Base-by-base conservation (phyloP, 1,140 invertebrate genomes). In the Anthonomus grandis region DNA sequence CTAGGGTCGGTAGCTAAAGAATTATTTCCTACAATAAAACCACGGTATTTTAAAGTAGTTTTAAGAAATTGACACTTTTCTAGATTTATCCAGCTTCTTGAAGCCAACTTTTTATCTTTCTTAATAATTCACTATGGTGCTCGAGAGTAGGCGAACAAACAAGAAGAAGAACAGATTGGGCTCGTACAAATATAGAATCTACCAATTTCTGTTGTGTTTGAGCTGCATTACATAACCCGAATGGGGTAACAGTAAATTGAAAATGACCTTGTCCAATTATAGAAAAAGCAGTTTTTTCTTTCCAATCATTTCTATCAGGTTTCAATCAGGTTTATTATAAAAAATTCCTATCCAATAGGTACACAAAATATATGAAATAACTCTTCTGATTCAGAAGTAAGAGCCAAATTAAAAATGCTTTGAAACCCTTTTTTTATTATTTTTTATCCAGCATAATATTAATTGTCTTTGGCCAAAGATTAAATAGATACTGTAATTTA, bases 181-280 rank as follows among this genome's bases (percentile, higher is more conserved):
- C 19, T 64, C 68, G 8, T 67, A 60, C 66, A 21, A 72, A 69
- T 6, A 76, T 9, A 1, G 37, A 5, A 47, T 78, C 71, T 23
- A 77, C 63, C 0, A 77, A 57, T 5, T 72, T 63, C 27, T 76
- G 69, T 42, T 76, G 72, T 0, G 71, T 73, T 1, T 70, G 66
- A 0, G 72, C 67, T 8, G 62, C 59, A 54, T 75, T 75, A 4
- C 57, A 62, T 2, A 77, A 49, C 8, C 70, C 71, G 57, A 73
- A 71, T 1, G 72, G 70, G 27, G 76, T 70, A 1, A 70, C 65
- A 5, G 50, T 64, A 49, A 70, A 74, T 46, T 70, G 55, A 52
- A 60, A 76, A 4, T 72, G 57, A 5, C 69, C 69, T 41, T 67
- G 55, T 18, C 68, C 67, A 18, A 62, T 68, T 2, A 73, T 64